Base-by-base conservation (phyloP, 1,140 invertebrate genomes). In the Diabrotica virgifera region DNA sequence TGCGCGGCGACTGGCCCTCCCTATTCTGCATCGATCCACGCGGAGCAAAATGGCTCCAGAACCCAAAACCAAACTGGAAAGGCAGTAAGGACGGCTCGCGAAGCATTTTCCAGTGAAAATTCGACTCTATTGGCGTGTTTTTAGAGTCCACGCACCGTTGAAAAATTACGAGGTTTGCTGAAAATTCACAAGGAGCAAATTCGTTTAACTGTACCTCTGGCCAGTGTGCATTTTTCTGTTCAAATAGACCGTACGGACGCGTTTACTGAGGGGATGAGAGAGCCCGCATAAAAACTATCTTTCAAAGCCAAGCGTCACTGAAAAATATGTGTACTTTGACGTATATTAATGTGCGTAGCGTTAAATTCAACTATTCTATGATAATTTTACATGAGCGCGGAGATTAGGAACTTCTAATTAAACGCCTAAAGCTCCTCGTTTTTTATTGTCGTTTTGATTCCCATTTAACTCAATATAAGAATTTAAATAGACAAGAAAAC, bases 301-400 rank as follows among this genome's bases (percentile, higher is more conserved):
- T 70, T 78, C 74, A 75, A 76, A 78, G 75, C 75, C 73, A 68
- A 69, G 71, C 74, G 73, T 75, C 70, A 72, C 70, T 73, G 76
- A 78, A 76, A 78, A 77, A 78, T 77, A 76, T 78, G 74, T 75
- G 76, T 76, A 76, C 74, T 76, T 78, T 78, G 76, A 78, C 76
- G 74, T 77, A 74, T 77, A 78, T 78, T 78, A 78, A 78, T 78
- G 77, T 77, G 76, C 77, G 76, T 77, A 70, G 65, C 75, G 74
- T 8, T 74, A 76, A 77, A 78, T 78, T 78, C 74, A 76, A 78
- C 75, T 78, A 77, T 78, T 77, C 74, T 68, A 73, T 74, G 72
- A 76, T 78, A 74, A 77, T 76, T 78, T 76, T 69, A 70, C 72
- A 74, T 74, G 70, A 74, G 74, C 73, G 70, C 54, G 46, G 68